Evolutionary conservation across 2,113 vertebrate genomes (phyloP).

Genomic region (Xyrauchen texanus): DNA sequence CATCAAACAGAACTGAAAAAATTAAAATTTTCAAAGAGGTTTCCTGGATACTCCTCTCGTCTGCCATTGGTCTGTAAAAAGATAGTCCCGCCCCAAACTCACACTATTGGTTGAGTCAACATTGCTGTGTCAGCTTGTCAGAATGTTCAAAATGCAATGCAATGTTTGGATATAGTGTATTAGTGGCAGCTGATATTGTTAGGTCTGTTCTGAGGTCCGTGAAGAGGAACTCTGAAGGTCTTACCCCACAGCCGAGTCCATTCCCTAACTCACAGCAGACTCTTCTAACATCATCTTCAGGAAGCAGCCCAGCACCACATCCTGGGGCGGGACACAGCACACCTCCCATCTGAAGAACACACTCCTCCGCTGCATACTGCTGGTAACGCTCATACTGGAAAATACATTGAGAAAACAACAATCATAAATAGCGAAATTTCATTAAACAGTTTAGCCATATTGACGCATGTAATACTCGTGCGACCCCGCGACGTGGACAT

Average conservation of each 20-base stretch:
- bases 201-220: neutral
- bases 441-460: too few relatives aligned
- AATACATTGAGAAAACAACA: too few relatives aligned
- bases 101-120: too few relatives aligned
- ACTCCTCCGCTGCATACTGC: slow-evolving; percentile 85
- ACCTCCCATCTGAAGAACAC: slow-evolving; percentile 83
- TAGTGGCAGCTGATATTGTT: neutral
- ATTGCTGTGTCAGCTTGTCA: neutral
- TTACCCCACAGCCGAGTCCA: slow-evolving; percentile 85
- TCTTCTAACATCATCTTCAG: slow-evolving; percentile 68
- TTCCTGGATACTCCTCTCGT: too few relatives aligned
- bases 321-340: slow-evolving; percentile 84
- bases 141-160: neutral
- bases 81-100: too few relatives aligned
- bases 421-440: too few relatives aligned
- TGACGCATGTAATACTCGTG: too few relatives aligned
- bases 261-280: slow-evolving; percentile 75
- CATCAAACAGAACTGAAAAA: too few relatives aligned
- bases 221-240: slow-evolving; percentile 46
- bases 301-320: slow-evolving; percentile 87
- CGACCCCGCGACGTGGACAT: too few relatives aligned
- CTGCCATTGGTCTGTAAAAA: too few relatives aligned
- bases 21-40: too few relatives aligned
- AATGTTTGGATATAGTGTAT: too few relatives aligned
- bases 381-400: slow-evolving; percentile 85